Base-by-base conservation (phyloP, 2,113 vertebrate species). In the Cichladusa arquata region DNA sequence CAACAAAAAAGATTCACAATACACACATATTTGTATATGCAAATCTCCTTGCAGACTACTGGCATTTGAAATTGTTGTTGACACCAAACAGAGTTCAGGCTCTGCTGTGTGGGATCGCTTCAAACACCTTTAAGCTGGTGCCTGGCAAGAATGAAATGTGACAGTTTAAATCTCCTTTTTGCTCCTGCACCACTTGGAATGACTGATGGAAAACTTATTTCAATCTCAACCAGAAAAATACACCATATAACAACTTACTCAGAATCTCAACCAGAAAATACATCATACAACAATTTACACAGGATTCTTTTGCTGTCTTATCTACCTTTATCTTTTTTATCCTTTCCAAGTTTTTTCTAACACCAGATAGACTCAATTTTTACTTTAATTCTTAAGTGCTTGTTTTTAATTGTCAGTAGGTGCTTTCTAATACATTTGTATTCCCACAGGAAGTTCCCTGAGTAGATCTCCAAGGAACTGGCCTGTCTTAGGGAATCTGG, bases 41-140 rank as follows among this genome's bases (percentile, higher is more conserved):
- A 96, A 94, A 95, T 88, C 64, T 86, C 64, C 86, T 33, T 40
- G 72, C 77, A 91, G 88, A 88, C 90, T 92, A 61, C 31, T 53
- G 64, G 82, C 90, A 86, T 88, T 93, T 66, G 33, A 61, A 92
- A 66, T 26, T 69, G 86, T 28, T 90, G 81, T 73, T 94, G 95
- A 96, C 88, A 90, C 85, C 82, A 86, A 90, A 86, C 81, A 83
- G 93, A 94, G 95, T 77, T 95, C 82, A 92, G 79, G 82, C 96
- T 92, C 56, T 47, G 72, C 82, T 86, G 72, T 51, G 81, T 67
- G 67, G 87, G 93, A 93, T 86, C 76, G 60, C 88, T 86, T 89
- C 90, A 88, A 93, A 96, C 94, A 94, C 92, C 88, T 93, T 94
- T 70, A 86, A 83, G 58, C 72, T 67, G 72, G 24, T 69, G 82